Conservation (phyloP, 1,140 invertebrate genomes). For the Notospermus geniculatus region DNA sequence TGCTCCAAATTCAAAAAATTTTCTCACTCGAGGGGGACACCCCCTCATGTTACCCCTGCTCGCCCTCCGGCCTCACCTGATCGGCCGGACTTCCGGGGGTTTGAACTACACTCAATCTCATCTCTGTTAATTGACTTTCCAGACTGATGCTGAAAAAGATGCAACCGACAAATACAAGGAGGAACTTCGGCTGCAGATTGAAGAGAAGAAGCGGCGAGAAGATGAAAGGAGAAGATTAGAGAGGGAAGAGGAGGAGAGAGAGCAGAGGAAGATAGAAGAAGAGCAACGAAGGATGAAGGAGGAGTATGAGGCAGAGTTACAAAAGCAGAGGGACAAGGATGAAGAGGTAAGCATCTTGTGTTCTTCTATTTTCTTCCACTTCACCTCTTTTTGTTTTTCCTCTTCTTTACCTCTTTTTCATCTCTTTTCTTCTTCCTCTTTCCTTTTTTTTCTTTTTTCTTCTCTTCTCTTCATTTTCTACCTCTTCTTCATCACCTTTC, state of each 20-base stretch:
- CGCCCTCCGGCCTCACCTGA: no score
- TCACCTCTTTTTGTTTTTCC: constrained; percentile 1
- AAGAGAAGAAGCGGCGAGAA: constrained; percentile 44
- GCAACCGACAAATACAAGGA: constrained; percentile 46
- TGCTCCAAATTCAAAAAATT: no score
- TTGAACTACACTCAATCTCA: no score
- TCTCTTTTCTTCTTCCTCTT: no score
- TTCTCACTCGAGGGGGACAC: no score
- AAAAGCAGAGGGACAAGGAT: constrained; percentile 43
- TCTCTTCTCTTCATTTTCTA: no score
- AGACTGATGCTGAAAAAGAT: constrained; percentile 34
- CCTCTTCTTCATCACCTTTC: no score
- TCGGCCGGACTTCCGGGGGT: no score
- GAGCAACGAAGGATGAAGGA: constrained; percentile 42
- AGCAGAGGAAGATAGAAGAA: constrained; percentile 45
- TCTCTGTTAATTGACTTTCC: no score
- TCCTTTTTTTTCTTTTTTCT: no score
- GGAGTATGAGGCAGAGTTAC: constrained; percentile 48
- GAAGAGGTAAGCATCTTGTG: constrained; percentile 38
- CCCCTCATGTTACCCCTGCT: no score
- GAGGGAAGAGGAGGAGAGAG: constrained; percentile 44
- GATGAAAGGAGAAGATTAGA: constrained; percentile 36
- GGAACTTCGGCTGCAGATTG: constrained; percentile 49
- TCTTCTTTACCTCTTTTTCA: no score
- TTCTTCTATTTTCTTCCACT: constrained; percentile 1